Base-by-base conservation (phyloP, 2,113 vertebrate genomes). In the Clinocottus analis region DNA sequence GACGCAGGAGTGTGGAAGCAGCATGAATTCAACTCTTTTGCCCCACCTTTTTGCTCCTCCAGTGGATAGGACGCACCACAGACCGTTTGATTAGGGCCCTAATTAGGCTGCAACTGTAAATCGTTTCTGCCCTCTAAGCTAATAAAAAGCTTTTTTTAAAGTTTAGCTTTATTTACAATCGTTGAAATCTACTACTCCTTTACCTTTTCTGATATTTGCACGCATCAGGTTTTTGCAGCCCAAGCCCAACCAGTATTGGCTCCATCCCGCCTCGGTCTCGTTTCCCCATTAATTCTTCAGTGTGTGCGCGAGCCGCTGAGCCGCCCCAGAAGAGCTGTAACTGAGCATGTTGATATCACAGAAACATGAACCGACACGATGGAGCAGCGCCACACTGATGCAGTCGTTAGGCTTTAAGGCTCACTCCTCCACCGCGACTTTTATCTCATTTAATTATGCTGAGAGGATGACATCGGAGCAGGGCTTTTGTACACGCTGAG, bases 371-470 rank as follows among this genome's bases (percentile, higher is more conserved):
- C 47, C 2, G 41, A 63, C 5, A 7, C 31, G n/a, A 62, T 1
- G 31, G 29, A 77, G 49, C 63, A 56, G 55, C 8, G 10, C n/a
- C 72, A 31, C 68, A 21, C 43, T 31, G 49, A 80, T 47, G 58
- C 64, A 51, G 70, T 66, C 31, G 2, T 63, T 33, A 23, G 67
- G 70, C 86, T 79, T 79, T 59, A 61, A 78, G 72, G 77, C 68
- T 84, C 64, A 47, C 72, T 75, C 60, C 59, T 74, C 69, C 67
- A 16, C 53, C 56, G 73, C 35, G 37, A 82, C 70, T 49, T 88
- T 84, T 78, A 86, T 89, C 83, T 89, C 80, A 77, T 92, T 86
- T 91, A 80, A 91, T 91, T 87, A 90, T 72, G 73, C 72, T 74
- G 80, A 86, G 85, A 78, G 82, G 77, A 87, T 75, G 82, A 92